Evolutionary conservation across 2,113 vertebrate genomes (phyloP).

Genomic region (Herpetotheres cachinnans): DNA sequence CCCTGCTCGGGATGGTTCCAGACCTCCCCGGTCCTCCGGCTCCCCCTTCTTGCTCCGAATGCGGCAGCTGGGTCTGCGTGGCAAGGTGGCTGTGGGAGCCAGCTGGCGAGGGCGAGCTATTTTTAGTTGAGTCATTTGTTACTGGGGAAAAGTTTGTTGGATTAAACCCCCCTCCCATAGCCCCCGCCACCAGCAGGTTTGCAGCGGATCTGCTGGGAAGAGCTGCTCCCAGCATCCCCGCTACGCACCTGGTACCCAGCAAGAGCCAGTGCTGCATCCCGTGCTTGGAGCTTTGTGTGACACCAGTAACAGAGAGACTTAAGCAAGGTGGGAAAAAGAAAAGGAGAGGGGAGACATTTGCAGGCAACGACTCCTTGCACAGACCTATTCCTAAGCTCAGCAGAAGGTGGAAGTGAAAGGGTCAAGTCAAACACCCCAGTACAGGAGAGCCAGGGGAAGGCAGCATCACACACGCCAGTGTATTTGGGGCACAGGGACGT

Average conservation of each 20-base stretch:
- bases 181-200: not conserved
- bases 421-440: not conserved
- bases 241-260: not conserved
- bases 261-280: not conserved
- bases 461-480: accelerated
- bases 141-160: not conserved
- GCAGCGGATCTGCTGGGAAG: not conserved
- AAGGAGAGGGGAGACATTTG: accelerated
- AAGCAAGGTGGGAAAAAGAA: not conserved
- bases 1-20: not conserved
- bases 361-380: not conserved
- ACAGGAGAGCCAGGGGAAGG: not conserved
- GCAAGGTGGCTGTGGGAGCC: accelerated
- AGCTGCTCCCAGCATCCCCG: not conserved
- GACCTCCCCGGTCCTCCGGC: not conserved
- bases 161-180: not conserved
- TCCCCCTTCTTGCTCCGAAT: not conserved
- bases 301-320: not conserved
- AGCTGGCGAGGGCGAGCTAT: not conserved
- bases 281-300: not conserved
- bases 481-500: not conserved
- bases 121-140: not conserved
- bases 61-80: accelerated
- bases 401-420: not conserved
- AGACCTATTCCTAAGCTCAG: not conserved